Conservation (phyloP, 1,140 invertebrate genomes). For the Bilobella aurantiaca region DNA sequence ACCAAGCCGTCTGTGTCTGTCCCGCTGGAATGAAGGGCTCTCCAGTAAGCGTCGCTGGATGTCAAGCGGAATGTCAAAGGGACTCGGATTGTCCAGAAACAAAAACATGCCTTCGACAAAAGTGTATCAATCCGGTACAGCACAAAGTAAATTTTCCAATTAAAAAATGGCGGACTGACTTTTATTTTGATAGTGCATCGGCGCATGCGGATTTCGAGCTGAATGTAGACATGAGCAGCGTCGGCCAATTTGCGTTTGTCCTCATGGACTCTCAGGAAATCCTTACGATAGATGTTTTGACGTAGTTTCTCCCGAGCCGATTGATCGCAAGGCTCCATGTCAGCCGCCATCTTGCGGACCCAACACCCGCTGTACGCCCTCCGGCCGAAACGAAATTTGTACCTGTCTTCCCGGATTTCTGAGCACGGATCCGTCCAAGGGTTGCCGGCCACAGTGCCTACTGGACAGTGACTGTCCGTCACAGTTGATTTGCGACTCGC, state of each 20-base stretch:
- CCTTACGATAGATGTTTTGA: conserved; percentile 19
- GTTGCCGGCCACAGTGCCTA: conserved; percentile 45
- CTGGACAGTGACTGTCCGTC: conserved; percentile 64
- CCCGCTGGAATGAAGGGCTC: conserved; percentile 45
- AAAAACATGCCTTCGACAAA: conserved; percentile 62
- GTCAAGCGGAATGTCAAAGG: conserved; percentile 41
- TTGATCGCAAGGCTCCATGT: conserved; percentile 45
- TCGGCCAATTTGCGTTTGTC: conserved; percentile 30
- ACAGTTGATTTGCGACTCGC: conserved; percentile 62
- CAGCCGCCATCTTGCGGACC: conserved; percentile 61
- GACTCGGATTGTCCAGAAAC: conserved; percentile 60
- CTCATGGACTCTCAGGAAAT: conserved; percentile 21
- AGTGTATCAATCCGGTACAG: conserved; percentile 54
- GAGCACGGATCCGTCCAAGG: conserved; percentile 21
- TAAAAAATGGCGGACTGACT: neutral
- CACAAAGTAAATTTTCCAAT: neutral
- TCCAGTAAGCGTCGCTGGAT: conserved; percentile 48
- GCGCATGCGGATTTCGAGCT: conserved; percentile 67
- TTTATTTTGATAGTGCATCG: conserved; percentile 41
- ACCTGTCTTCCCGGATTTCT: conserved; percentile 46
- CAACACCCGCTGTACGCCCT: conserved; percentile 55
- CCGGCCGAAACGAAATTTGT: conserved; percentile 45
- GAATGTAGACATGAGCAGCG: conserved; percentile 65
- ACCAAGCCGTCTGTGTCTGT: conserved; percentile 59
- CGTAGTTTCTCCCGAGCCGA: neutral